These are phyloP conservation scores for Rhizomys pruinosus DNA, from an alignment of 2,113 vertebrate species.

Conservation along the genomic window DNA sequence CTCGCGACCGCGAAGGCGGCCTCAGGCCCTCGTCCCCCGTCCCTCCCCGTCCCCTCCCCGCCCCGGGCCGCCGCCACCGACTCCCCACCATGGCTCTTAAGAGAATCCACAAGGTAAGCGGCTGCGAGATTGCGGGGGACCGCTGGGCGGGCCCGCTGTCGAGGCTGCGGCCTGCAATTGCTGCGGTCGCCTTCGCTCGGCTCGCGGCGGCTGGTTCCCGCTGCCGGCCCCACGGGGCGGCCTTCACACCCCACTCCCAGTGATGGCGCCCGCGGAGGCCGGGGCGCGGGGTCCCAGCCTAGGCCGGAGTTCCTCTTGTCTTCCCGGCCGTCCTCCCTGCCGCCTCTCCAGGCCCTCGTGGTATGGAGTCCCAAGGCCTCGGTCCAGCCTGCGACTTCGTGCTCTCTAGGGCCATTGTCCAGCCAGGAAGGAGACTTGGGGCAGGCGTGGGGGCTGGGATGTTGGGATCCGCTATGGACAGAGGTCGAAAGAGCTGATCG, in stretches of 20 bases:
- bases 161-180: slow-evolving; percentile 63
- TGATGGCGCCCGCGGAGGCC: slow-evolving; percentile 79
- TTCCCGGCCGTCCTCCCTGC: neutral
- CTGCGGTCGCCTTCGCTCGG: neutral
- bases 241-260: slow-evolving; percentile 72
- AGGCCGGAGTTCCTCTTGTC: slow-evolving; percentile 43
- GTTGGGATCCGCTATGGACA: neutral
- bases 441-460: neutral
- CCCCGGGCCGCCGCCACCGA: slow-evolving; percentile 73
- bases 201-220: slow-evolving; percentile 37
- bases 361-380: neutral
- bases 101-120: slow-evolving; percentile 97
- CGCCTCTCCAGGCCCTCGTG: neutral
- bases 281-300: slow-evolving; percentile 37
- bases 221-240: slow-evolving; percentile 53
- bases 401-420: slow-evolving; percentile 18
- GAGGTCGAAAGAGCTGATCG: slow-evolving; percentile 58
- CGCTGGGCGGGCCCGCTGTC: neutral
- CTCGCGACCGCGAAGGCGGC: slow-evolving; percentile 57
- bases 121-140: too few species aligned
- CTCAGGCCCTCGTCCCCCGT: slow-evolving; percentile 76
- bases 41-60: slow-evolving; percentile 77
- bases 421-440: neutral
- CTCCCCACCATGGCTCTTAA: slow-evolving; percentile 92
- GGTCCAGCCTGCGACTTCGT: neutral